Percentiles rank a stretch among this genome's conserved stretches.
Conservation (phyloP, 2,888 invertebrate genomes). For the Oscheius myriophilus region DNA sequence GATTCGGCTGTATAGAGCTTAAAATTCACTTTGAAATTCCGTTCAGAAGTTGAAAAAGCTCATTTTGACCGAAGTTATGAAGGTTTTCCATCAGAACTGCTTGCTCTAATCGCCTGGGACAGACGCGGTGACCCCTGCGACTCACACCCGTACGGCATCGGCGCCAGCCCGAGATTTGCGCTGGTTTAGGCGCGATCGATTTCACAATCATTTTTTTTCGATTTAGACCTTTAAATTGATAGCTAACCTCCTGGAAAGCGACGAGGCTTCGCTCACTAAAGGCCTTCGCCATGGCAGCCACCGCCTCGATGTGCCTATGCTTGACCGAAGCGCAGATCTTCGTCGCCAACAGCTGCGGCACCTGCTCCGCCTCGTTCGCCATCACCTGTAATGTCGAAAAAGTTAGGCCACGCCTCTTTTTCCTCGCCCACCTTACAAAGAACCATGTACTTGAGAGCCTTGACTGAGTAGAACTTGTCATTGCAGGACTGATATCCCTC, state of each 20-base stretch:
- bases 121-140: too few relatives aligned
- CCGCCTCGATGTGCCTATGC: conserved; percentile 87
- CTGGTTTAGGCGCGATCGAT: too few relatives aligned
- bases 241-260: conserved; percentile 84
- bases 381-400: conserved; percentile 46
- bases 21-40: background rate
- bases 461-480: conserved; percentile 87
- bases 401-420: too few relatives aligned
- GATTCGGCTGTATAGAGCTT: background rate
- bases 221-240: too few relatives aligned
- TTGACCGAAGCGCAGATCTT: conserved; percentile 80
- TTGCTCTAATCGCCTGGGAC: too few relatives aligned
- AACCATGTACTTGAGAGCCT: conserved; percentile 98
- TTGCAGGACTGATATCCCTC: conserved; percentile 89
- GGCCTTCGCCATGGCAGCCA: conserved; percentile 94
- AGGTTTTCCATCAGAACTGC: too few relatives aligned
- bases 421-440: conserved; percentile 83
- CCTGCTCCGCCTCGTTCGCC: conserved; percentile 65
- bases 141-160: too few relatives aligned
- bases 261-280: conserved; percentile 93
- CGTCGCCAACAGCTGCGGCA: conserved; percentile 80
- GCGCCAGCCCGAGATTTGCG: too few relatives aligned
- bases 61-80: too few relatives aligned
- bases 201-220: background rate
- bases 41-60: background rate